A percentile compares a stretch with the other conserved stretches of the same genome.
These are phyloP conservation scores for Eutrigla gurnardus DNA, from an alignment of 2,797 vertebrate species.

Conservation along the genomic window DNA sequence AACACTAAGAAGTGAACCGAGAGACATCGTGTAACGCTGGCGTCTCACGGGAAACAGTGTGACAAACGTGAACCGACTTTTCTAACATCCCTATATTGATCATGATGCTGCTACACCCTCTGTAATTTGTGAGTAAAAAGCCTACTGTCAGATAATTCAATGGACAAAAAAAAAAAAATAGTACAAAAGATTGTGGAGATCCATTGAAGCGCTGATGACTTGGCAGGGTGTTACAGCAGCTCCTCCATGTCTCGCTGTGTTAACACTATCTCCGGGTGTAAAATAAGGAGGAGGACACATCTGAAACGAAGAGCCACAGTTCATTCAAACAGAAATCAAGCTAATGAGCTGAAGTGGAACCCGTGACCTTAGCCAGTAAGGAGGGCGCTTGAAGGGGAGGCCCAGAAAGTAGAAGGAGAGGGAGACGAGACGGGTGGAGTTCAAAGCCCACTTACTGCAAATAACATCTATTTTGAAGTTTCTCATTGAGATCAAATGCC, in stretches of 20 bases:
- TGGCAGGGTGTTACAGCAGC: conserved; percentile 4
- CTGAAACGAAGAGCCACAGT: conserved; percentile 1
- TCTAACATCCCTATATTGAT: neutral
- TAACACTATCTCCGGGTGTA: conserved; percentile 15
- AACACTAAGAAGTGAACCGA: neutral
- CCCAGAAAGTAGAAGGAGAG: neutral
- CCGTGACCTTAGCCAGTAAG: conserved; percentile 12
- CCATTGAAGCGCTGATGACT: neutral
- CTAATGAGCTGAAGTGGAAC: conserved; percentile 42
- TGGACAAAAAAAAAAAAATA: neutral
- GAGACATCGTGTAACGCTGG: neutral
- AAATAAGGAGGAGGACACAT: neutral
- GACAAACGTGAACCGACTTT: neutral
- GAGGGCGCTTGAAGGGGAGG: neutral
- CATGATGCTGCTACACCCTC: neutral
- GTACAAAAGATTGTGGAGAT: neutral
- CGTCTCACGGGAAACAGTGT: neutral
- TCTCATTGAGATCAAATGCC: conserved; percentile 25
- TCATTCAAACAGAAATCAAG: neutral
- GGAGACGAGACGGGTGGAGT: neutral
- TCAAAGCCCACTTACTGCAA: neutral
- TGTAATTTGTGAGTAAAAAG: neutral
- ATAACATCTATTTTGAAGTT: conserved; percentile 29
- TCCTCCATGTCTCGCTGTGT: neutral
- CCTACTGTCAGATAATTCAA: neutral